Base-by-base conservation (phyloP, 2,113 vertebrate species). In the Zosterops borbonicus region DNA sequence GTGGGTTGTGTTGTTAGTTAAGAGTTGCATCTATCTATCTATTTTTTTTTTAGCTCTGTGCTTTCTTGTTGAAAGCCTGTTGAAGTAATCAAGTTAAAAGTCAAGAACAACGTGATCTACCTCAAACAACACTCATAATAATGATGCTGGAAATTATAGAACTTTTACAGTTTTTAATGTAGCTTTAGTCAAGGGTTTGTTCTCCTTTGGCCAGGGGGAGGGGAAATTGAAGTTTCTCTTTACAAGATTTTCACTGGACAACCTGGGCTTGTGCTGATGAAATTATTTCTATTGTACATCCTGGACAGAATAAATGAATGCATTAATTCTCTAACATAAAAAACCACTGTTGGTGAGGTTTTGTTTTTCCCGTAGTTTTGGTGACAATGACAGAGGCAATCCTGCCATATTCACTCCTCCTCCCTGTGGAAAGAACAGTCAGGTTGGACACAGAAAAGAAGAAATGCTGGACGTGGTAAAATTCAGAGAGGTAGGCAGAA, bases 21-120 rank as follows among this genome's bases (percentile, higher is more conserved):
- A 56, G 60, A 80, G 71, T 12, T 78, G 33, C 44, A 83, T 31
- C 19, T 59, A 20, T 47, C 22, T 53, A 6, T 62, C 6, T n/a
- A 9, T 39, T 2, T 13, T 20, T 76, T 90, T 93, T 80, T 28
- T 39, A 39, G 58, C 20, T 82, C 42, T 55, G 27, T 22, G 7
- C 17, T 75, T 86, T 41, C 44, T 74, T 65, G 20, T 60, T 81
- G 62, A 86, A 86, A 85, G 3, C 12, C 29, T 39, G 19, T 33
- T 75, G 41, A 92, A 84, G 35, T 28, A 91, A 70, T 73, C 8
- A 83, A 94, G 46, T 42, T 65, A 31, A 77, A 92, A 85, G 8
- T 11, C 28, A 70, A 69, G 65, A 80, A 52, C 12, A 53, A 79
- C 0, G 15, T 5, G 16, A 73, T 46, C n/a, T 62, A 62, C 46